These are phyloP conservation scores for Oplegnathus fasciatus DNA, from an alignment of 2,113 vertebrate genomes.

Conservation along the genomic window DNA sequence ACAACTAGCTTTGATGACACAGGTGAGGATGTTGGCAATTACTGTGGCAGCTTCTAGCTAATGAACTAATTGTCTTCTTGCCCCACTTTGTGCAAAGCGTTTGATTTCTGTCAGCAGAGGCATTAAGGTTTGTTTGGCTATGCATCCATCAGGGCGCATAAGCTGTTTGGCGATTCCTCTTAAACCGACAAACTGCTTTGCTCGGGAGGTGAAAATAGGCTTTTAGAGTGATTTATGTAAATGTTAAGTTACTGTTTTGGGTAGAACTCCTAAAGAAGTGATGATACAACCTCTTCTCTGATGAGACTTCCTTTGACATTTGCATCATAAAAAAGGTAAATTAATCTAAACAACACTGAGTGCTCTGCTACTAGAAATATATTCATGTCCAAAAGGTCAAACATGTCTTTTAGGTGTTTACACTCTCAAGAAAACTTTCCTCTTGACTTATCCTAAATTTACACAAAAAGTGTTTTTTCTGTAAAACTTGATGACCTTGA, in stretches of 20 bases:
- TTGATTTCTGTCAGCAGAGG: conserved; percentile 38
- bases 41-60: background rate
- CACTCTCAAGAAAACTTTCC: background rate
- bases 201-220: conserved; percentile 1
- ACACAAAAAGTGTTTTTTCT: background rate
- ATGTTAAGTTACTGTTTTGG: background rate
- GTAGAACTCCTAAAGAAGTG: background rate
- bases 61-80: conserved; percentile 3
- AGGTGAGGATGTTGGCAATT: background rate
- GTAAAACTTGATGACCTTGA: conserved; percentile 18
- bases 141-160: conserved; percentile 14
- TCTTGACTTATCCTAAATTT: background rate
- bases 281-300: background rate
- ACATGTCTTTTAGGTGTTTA: background rate
- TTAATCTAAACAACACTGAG: background rate
- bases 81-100: conserved; percentile 9
- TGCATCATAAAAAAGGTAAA: background rate
- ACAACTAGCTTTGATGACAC: background rate
- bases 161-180: conserved; percentile 33
- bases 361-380: background rate
- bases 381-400: background rate
- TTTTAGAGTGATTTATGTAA: conserved; percentile 32
- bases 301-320: background rate
- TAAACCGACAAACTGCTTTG: conserved; percentile 15
- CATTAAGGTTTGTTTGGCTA: conserved; percentile 22